These are phyloP conservation scores for Formica exsecta DNA, from an alignment of 1,140 invertebrate species.

Conservation along the genomic window DNA sequence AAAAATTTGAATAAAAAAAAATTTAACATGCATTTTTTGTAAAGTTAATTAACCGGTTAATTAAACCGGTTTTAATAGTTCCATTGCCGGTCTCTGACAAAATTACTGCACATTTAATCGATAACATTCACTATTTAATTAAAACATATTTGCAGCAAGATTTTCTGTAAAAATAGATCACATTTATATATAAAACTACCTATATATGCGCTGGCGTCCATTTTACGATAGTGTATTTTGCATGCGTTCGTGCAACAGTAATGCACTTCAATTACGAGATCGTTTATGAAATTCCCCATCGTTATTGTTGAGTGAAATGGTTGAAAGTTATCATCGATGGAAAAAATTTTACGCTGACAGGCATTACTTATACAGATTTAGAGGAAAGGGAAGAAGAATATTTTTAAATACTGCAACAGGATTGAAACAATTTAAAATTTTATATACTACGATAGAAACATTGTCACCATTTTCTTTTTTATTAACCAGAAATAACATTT, in stretches of 20 bases:
- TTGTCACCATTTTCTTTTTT: neutral
- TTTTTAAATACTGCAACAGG: constrained; percentile 9
- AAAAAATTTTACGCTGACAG: constrained; percentile 16
- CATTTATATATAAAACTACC: neutral
- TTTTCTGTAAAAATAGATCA: constrained; percentile 40
- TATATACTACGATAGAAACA: neutral
- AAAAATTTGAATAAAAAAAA: neutral
- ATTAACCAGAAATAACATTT: constrained; percentile 8
- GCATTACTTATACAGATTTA: neutral
- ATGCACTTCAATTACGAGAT: constrained; percentile 53
- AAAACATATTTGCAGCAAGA: neutral
- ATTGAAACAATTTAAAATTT: constrained; percentile 28
- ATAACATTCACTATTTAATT: neutral
- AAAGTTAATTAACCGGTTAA: neutral
- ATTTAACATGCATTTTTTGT: neutral
- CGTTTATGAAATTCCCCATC: constrained; percentile 60
- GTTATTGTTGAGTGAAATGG: constrained; percentile 39
- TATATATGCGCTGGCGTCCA: constrained; percentile 5
- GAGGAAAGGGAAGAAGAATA: neutral
- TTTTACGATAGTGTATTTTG: constrained; percentile 58
- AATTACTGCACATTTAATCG: constrained; percentile 5
- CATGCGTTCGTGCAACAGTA: constrained; percentile 32
- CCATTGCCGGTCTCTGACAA: neutral
- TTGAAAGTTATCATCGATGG: constrained; percentile 29
- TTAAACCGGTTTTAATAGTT: neutral